Conservation (phyloP, 2,113 vertebrate genomes). For the Pluvianellus socialis region DNA sequence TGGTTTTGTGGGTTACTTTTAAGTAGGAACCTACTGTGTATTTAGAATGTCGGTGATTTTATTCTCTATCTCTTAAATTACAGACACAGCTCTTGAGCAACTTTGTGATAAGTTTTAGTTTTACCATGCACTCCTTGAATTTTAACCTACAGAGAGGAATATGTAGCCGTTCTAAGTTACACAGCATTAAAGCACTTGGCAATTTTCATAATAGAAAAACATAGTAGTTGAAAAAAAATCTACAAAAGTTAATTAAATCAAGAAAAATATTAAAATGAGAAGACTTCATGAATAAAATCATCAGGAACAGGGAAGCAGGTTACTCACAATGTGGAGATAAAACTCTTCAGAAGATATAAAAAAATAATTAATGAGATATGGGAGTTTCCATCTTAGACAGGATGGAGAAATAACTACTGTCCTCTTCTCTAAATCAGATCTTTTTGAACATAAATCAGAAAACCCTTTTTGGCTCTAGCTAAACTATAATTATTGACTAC, state of each 20-base stretch:
- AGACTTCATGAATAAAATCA: not conserved
- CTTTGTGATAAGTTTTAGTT: not conserved
- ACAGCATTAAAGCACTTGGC: not conserved
- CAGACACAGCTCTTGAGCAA: not conserved
- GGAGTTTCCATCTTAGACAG: not conserved
- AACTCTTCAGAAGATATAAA: not conserved
- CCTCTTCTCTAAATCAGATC: not conserved
- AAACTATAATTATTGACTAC: constrained; percentile 2
- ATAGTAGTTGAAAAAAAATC: not conserved
- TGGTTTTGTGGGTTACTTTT: not conserved
- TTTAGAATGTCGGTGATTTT: not conserved
- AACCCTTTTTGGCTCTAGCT: not conserved
- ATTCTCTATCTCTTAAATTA: not conserved
- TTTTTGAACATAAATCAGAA: not conserved
- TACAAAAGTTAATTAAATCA: not conserved
- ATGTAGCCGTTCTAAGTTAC: not conserved
- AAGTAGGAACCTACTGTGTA: not conserved
- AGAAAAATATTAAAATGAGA: not conserved
- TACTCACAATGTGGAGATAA: not conserved
- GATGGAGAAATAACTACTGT: not conserved
- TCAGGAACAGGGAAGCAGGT: not conserved
- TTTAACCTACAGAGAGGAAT: not conserved
- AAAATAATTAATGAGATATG: not conserved
- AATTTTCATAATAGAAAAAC: not conserved
- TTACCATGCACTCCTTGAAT: not conserved